Base-by-base conservation (phyloP, 2,113 vertebrate genomes). In the Amazona guildingii region DNA sequence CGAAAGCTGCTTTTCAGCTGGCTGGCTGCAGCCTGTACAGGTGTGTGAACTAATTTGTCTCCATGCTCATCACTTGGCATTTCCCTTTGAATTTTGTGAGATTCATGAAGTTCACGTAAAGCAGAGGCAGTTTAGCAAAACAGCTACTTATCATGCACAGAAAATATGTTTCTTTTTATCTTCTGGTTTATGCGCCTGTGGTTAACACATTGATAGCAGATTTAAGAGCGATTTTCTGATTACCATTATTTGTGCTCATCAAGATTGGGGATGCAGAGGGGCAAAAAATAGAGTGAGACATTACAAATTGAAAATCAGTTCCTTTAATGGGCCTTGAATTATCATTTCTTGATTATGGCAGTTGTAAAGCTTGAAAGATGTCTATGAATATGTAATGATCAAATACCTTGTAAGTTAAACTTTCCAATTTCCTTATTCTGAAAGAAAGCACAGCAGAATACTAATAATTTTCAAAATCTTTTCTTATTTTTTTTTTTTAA, bases 391-490 rank as follows among this genome's bases (percentile, higher is more conserved):
- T 46, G 24, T 75, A 92, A 82, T 37, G 25, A 82, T 88, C 43
- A 92, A 83, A 88, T 83, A 79, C 64, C n/a, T 87, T 68, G 39
- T 83, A 72, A 86, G 46, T 46, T 85, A 96, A 88, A 81, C 28
- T 89, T 84, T 64, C 90, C 73, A 59, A 64, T 66, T 49, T 91
- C 10, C 19, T 39, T 57, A 35, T 66, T 94, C 67, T 72, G 81
- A 93, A 79, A 83, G n/a, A 74, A 83, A 83, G 27, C 28, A 66
- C 37, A 78, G 37, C 7, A 86, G 52, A 94, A 94, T 75, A 44
- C 52, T 87, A 79, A 92, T 88, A 64, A 54, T 75, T 94, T 54
- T 74, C 39, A 39, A 73, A 73, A 74, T 44, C 1, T 51, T 77
- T 76, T 86, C 80, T 37, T 37, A 37, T 37, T 70, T 83, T 84